These are phyloP conservation scores for Pipistrellus nathusii DNA, from an alignment of 2,797 vertebrate genomes.

Conservation along the genomic window DNA sequence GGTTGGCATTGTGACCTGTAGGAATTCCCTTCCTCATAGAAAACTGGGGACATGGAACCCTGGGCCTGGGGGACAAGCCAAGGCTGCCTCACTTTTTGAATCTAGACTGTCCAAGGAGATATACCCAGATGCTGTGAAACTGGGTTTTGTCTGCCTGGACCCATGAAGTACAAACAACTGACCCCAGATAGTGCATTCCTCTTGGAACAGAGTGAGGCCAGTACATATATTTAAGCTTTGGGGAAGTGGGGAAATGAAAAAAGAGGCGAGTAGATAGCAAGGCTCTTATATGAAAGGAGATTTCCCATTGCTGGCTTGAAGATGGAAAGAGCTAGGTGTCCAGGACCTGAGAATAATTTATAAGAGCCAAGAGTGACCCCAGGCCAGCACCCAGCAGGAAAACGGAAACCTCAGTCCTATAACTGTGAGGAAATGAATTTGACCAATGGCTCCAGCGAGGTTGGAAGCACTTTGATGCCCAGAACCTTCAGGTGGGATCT, in stretches of 20 bases:
- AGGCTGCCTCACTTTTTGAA: background rate
- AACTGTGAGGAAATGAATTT: background rate
- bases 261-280: background rate
- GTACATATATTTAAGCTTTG: background rate
- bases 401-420: background rate
- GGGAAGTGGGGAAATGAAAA: background rate
- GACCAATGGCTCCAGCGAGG: background rate
- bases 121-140: background rate
- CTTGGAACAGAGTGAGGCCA: background rate
- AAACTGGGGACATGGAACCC: background rate
- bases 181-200: background rate
- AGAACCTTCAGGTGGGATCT: background rate
- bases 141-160: background rate
- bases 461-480: background rate
- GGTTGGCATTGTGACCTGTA: background rate
- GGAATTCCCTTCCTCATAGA: background rate
- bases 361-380: background rate
- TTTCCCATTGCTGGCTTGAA: background rate
- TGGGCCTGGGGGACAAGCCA: background rate
- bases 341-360: background rate
- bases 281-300: background rate
- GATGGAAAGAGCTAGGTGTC: background rate
- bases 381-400: background rate
- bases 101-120: background rate
- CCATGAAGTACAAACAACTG: background rate